Conservation (phyloP, 2,888 invertebrate genomes). For the Mythimna lalbum region DNA sequence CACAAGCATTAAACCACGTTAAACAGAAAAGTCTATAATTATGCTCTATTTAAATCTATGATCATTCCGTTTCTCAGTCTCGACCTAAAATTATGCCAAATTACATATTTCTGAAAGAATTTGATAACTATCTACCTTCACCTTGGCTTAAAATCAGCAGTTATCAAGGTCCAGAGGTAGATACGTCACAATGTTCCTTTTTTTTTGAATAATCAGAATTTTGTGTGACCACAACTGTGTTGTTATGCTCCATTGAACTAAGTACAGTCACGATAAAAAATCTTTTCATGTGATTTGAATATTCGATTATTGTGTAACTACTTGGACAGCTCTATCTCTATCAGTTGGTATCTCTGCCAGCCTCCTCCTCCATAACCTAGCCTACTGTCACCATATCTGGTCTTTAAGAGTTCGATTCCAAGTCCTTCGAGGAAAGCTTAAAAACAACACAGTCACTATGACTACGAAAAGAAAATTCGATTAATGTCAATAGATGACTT, state of each 20-base stretch:
- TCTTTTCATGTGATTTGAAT: background rate
- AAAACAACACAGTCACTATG: too few relatives aligned
- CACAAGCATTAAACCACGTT: too few relatives aligned
- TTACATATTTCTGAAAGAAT: conserved; percentile 42
- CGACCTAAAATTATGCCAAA: conserved; percentile 30
- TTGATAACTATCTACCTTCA: conserved; percentile 63
- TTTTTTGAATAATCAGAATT: conserved; percentile 64
- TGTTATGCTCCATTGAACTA: conserved; percentile 53
- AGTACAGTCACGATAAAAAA: conserved; percentile 37
- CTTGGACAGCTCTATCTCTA: background rate
- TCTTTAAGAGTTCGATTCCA: too few relatives aligned
- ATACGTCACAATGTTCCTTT: conserved; percentile 67
- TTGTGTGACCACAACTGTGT: conserved; percentile 53
- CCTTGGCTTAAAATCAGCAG: conserved; percentile 68
- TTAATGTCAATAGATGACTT: too few relatives aligned
- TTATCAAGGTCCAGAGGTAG: conserved; percentile 72
- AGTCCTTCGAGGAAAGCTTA: too few relatives aligned
- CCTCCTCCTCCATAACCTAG: too few relatives aligned
- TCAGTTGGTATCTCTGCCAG: too few relatives aligned
- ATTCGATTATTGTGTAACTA: background rate
- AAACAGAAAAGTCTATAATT: background rate
- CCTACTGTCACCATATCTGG: too few relatives aligned
- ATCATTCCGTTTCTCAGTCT: background rate
- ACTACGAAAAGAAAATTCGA: too few relatives aligned
- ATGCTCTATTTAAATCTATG: background rate